Conservation (phyloP, 2,113 vertebrate genomes). For the Limanda limanda region DNA sequence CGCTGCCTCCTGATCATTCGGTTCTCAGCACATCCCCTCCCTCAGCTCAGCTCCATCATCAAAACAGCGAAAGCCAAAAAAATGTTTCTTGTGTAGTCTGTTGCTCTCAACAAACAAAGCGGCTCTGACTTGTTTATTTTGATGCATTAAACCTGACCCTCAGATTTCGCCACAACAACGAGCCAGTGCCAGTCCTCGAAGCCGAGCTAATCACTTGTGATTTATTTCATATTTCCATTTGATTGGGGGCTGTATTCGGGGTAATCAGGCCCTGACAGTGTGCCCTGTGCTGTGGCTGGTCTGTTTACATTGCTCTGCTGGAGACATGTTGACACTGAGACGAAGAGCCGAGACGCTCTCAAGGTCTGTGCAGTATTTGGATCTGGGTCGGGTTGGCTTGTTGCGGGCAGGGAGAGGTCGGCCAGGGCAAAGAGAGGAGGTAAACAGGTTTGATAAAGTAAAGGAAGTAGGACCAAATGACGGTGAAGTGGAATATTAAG, state of each 20-base stretch:
- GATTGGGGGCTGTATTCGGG: constrained; percentile 71
- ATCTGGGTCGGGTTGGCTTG: constrained; percentile 19
- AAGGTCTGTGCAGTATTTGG: constrained; percentile 63
- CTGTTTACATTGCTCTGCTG: constrained; percentile 77
- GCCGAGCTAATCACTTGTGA: constrained; percentile 73
- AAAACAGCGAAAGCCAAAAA: constrained; percentile 29
- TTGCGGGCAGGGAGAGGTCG: constrained; percentile 44
- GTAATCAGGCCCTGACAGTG: constrained; percentile 77
- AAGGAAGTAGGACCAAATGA: constrained; percentile 14
- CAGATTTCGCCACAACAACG: constrained; percentile 63
- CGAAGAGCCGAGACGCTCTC: constrained; percentile 47
- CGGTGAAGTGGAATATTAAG: background rate
- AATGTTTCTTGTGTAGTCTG: constrained; percentile 58
- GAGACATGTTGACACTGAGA: constrained; percentile 75
- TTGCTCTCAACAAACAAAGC: constrained; percentile 63
- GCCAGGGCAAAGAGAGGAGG: constrained; percentile 20
- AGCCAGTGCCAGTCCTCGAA: constrained; percentile 56
- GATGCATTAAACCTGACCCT: constrained; percentile 73
- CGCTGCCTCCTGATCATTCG: background rate
- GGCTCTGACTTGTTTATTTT: constrained; percentile 67
- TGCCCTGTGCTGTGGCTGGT: constrained; percentile 74
- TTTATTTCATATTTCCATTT: constrained; percentile 81
- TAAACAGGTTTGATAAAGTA: constrained; percentile 29
- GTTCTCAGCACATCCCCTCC: background rate
- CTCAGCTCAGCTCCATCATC: constrained; percentile 28